A percentile compares a stretch with the other conserved stretches of the same genome.
Conservation (phyloP, 2,888 invertebrate species). For the Nomada flava region DNA sequence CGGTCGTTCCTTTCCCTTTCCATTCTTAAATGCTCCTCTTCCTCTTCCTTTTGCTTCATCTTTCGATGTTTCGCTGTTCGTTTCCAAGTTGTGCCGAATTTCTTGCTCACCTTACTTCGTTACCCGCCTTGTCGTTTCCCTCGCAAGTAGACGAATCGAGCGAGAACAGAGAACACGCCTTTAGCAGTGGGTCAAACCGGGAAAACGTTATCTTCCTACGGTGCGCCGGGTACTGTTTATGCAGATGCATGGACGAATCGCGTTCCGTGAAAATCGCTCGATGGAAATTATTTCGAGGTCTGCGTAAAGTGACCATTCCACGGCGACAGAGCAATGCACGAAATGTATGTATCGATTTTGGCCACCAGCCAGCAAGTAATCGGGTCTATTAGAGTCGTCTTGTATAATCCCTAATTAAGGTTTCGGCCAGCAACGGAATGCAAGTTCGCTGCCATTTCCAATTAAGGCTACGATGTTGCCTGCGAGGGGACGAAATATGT, state of each 20-base stretch:
- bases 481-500: slow-evolving; percentile 62
- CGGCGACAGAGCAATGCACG: slow-evolving; percentile 11
- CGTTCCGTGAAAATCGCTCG: slow-evolving; percentile 62
- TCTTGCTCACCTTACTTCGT: neutral
- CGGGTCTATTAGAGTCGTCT: slow-evolving; percentile 49
- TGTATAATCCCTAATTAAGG: slow-evolving; percentile 69
- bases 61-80: neutral
- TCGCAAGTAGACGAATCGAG: neutral
- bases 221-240: slow-evolving; percentile 66
- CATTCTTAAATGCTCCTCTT: neutral
- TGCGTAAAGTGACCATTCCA: slow-evolving; percentile 68
- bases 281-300: slow-evolving; percentile 63
- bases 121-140: neutral
- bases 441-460: slow-evolving; percentile 66
- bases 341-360: no score
- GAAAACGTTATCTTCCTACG: slow-evolving; percentile 52
- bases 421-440: slow-evolving; percentile 41
- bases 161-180: neutral
- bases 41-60: neutral
- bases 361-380: slow-evolving; percentile 24
- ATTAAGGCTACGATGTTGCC: slow-evolving; percentile 68
- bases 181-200: slow-evolving; percentile 43
- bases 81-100: neutral
- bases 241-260: slow-evolving; percentile 68
- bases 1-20: neutral